Conservation (phyloP, 2,797 vertebrate genomes). For the Acestrorhynchus altus region DNA sequence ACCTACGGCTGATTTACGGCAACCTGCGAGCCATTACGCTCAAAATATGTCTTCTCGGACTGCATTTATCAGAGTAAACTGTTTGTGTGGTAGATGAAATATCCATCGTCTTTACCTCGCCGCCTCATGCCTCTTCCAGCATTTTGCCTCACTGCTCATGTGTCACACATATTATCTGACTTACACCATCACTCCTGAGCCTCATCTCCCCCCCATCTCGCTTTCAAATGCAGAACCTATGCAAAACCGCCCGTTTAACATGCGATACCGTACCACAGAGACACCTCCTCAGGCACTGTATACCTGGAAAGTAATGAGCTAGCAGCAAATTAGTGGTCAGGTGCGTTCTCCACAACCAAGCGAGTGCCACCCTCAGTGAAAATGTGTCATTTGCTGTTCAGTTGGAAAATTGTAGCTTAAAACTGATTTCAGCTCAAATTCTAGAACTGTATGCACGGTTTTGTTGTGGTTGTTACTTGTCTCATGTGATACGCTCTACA, state of each 20-base stretch:
- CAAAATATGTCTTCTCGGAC: conserved; percentile 16
- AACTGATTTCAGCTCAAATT: neutral
- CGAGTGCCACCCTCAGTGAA: neutral
- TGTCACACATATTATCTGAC: conserved; percentile 3
- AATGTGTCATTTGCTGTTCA: neutral
- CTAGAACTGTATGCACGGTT: too few relatives aligned
- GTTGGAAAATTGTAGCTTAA: neutral
- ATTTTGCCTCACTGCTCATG: neutral
- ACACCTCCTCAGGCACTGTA: neutral
- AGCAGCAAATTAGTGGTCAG: conserved; percentile 1
- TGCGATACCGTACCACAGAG: neutral
- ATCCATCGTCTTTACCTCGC: neutral
- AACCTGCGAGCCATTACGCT: conserved; percentile 15
- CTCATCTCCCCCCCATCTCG: neutral
- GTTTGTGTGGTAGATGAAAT: conserved; percentile 14
- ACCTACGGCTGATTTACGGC: neutral
- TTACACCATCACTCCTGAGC: conserved; percentile 1
- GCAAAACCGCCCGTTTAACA: conserved; percentile 4
- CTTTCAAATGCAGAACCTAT: conserved; percentile 14
- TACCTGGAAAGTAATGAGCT: conserved; percentile 5
- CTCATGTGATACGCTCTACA: too few relatives aligned
- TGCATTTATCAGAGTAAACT: conserved; percentile 19
- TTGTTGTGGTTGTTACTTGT: too few relatives aligned
- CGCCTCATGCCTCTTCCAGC: neutral
- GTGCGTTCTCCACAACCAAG: neutral